These are phyloP conservation scores for Cassiopea andromeda DNA, from an alignment of 30 jellyfish, hydroid and myxozoan genomes.

Conservation along the genomic window DNA sequence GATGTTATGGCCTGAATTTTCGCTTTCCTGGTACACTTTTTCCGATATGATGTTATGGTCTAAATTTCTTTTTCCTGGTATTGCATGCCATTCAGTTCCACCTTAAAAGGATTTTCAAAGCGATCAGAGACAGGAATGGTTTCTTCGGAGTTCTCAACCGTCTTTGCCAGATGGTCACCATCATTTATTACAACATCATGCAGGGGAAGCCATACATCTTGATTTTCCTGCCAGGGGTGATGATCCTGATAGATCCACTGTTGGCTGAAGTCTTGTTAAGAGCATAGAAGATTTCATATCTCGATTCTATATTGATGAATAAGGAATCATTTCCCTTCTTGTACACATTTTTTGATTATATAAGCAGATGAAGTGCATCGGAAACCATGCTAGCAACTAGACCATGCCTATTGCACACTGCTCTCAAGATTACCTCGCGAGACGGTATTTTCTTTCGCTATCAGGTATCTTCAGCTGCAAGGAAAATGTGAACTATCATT, in stretches of 20 bases:
- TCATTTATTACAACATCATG: not conserved
- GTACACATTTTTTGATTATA: not conserved
- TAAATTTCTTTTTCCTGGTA: not conserved
- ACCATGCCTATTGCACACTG: not conserved
- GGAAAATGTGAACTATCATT: not conserved
- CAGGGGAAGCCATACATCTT: not conserved
- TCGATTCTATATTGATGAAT: too few species aligned
- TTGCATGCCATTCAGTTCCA: not conserved
- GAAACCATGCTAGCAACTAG: not conserved
- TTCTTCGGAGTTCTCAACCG: not conserved
- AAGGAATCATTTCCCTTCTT: too few species aligned
- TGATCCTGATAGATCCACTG: not conserved
- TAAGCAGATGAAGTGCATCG: not conserved
- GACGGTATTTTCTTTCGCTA: not conserved
- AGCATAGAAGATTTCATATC: not conserved
- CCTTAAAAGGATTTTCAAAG: not conserved
- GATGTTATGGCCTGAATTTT: not conserved
- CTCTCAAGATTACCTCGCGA: not conserved
- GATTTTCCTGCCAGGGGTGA: not conserved
- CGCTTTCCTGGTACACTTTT: not conserved
- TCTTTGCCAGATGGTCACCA: not conserved
- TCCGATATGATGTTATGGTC: not conserved
- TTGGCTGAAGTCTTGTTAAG: not conserved
- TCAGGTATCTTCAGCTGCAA: not conserved
- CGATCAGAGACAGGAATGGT: not conserved